Evolutionary conservation across 2,888 invertebrate genomes (phyloP).

Genomic region (Drosophila trichaetosa): DNA sequence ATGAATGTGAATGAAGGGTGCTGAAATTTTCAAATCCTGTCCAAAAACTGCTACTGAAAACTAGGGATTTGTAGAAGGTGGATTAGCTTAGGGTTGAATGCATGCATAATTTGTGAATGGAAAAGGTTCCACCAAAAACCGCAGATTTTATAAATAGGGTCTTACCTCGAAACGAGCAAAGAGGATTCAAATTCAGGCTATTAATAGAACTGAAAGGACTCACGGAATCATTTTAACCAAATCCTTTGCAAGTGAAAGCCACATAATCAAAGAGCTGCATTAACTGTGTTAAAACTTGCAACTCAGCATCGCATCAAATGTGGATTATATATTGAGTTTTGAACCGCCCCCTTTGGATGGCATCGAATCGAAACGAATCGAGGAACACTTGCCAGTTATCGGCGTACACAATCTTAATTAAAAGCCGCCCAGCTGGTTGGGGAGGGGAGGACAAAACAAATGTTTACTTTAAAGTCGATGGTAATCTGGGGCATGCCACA

Average conservation of each 20-base stretch:
- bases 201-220: neutral
- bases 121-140: neutral
- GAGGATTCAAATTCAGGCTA: neutral
- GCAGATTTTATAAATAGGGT: neutral
- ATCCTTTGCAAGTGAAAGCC: slow-evolving; percentile 1
- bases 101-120: neutral
- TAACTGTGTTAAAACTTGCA: slow-evolving; percentile 2
- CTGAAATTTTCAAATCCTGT: neutral
- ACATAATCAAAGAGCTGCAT: neutral
- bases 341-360: slow-evolving; percentile 30
- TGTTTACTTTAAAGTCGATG: slow-evolving; percentile 73
- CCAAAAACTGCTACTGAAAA: neutral
- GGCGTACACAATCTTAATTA: slow-evolving; percentile 72
- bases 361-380: slow-evolving; percentile 40
- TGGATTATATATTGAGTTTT: slow-evolving; percentile 33
- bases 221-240: neutral
- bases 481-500: slow-evolving; percentile 44
- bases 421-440: slow-evolving; percentile 52
- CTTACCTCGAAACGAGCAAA: neutral
- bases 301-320: slow-evolving; percentile 4
- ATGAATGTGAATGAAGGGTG: neutral
- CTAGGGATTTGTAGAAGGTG: neutral
- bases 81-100: neutral
- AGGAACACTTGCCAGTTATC: slow-evolving; percentile 62
- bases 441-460: slow-evolving; percentile 61